Conservation (phyloP, 2,113 vertebrate genomes). For the Limnothrissa miodon region DNA sequence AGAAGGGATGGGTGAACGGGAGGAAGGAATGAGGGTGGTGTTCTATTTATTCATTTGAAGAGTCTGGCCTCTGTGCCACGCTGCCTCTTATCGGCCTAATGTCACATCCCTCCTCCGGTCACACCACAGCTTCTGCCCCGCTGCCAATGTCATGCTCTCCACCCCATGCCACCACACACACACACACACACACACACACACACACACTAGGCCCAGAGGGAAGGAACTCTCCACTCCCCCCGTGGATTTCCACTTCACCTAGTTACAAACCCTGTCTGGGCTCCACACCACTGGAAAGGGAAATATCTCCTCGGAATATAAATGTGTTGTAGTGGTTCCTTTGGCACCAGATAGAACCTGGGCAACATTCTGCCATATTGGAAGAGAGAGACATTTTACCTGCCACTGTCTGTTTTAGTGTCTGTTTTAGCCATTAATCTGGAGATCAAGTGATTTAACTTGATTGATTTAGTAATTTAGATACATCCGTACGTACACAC, state of each 20-base stretch:
- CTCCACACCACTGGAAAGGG: not conserved
- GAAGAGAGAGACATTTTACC: not conserved
- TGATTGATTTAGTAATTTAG: not conserved
- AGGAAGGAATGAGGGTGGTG: slow-evolving; percentile 14
- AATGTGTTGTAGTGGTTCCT: not conserved
- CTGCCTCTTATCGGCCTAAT: slow-evolving; percentile 38
- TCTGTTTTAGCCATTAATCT: not conserved
- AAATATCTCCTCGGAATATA: not conserved
- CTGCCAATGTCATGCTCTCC: slow-evolving; percentile 53
- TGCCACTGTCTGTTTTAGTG: not conserved
- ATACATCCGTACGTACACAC: not conserved
- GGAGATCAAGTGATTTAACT: not conserved
- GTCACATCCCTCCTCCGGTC: slow-evolving; percentile 59
- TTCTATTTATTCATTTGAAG: slow-evolving; percentile 23
- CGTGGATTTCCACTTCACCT: not conserved
- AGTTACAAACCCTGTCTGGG: not conserved
- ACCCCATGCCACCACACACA: slow-evolving; percentile 30
- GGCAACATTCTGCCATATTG: not conserved
- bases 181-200: not conserved
- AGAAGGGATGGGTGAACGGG: slow-evolving; percentile 8
- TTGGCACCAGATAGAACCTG: not conserved
- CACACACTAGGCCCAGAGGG: not conserved
- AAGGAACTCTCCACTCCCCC: slow-evolving; percentile 1
- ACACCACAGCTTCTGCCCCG: slow-evolving; percentile 38
- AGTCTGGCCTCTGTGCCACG: slow-evolving; percentile 13